Conservation (phyloP, 2,797 vertebrate species). For the Gadopsis bispinosus region DNA sequence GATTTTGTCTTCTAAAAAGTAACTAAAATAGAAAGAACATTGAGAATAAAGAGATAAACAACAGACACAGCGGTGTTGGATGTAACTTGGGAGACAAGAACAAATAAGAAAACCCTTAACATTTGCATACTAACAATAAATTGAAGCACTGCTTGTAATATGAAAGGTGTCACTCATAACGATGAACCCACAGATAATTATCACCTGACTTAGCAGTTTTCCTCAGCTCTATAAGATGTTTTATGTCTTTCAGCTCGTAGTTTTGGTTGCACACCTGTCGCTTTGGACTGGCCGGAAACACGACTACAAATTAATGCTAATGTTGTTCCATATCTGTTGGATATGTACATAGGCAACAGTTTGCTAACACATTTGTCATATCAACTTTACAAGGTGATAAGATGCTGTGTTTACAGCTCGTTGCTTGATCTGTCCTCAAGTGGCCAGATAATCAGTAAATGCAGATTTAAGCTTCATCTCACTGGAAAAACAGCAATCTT, state of each 20-base stretch:
- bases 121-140: neutral
- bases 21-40: neutral
- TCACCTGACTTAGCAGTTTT: neutral
- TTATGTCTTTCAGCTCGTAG: too few species aligned
- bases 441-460: too few species aligned
- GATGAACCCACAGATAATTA: neutral
- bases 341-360: neutral
- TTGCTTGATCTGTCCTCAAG: too few species aligned
- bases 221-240: neutral
- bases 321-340: neutral
- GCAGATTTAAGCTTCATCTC: too few species aligned
- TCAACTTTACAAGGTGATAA: neutral
- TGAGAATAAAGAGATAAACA: neutral
- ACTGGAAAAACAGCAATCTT: neutral
- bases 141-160: neutral
- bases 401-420: neutral
- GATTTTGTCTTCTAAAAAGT: neutral
- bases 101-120: neutral
- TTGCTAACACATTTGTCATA: neutral
- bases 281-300: too few species aligned
- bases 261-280: too few species aligned
- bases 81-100: neutral
- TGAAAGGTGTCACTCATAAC: neutral
- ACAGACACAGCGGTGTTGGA: fast-evolving
- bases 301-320: neutral